Evolutionary conservation across 2,797 vertebrate genomes (phyloP), one percentile per base, ranked within the genome.

Genomic region (Aeoliscus strigatus): DNA sequence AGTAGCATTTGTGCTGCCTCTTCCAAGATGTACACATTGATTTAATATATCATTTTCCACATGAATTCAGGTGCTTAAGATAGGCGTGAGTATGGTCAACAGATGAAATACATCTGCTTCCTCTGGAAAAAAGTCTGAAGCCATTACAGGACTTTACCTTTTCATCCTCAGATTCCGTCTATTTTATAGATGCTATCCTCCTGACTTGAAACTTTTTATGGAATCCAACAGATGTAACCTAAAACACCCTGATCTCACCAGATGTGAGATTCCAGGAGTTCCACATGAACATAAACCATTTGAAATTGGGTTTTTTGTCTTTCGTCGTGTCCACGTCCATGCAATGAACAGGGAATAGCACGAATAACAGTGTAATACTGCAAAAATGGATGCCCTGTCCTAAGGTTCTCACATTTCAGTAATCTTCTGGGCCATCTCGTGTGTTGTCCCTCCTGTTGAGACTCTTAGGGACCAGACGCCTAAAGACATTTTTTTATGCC

Each of bases 191-290:
- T 39, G 30, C 47, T 39, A 47, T 62, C 51, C 21, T 32, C 2
- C 14, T 21, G 46, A 62, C 41, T 51, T 71, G 29, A 63, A 63
- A 61, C 55, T 38, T 60, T n/a, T 58, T 60, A 44, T 63, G 14
- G 63, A 54, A 50, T 38, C 32, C 27, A 57, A 39, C 59, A 72
- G 47, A 63, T 72, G 59, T 54, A 60, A 50, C 49, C 40, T 35
- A 54, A 64, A 21, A 58, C 42, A 56, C 50, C 30, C 33, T 51
- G 12, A 8, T 45, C 23, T 37, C n/a, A 26, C 43, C 57, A 70
- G 48, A 69, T 53, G 41, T 59, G 43, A 38, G 32, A 23, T 4
- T n/a, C n/a, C 28, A 24, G 9, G 15, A 40, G 32, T 23, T 57
- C 21, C 40, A 16, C 11, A 27, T 36, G 11, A 9, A 34, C 16